Evolutionary conservation across 2,888 invertebrate genomes (phyloP).

Genomic region (Seladonia tumulorum): DNA sequence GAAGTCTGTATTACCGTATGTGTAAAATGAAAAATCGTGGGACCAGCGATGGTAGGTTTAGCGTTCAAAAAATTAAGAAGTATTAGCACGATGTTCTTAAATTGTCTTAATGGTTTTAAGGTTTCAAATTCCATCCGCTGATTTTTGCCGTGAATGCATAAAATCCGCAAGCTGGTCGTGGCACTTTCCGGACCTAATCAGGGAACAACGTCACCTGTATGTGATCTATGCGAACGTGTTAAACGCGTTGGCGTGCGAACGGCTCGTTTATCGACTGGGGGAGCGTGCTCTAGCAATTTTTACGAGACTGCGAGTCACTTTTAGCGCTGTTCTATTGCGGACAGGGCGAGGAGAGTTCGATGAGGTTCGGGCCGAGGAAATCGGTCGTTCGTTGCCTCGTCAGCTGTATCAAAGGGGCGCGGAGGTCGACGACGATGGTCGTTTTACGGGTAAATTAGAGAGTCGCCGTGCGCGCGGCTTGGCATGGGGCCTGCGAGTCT

Average conservation of each 20-base stretch:
- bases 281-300: neutral
- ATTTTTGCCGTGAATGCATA: too few relatives aligned
- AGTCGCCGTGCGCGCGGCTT: conserved; percentile 62
- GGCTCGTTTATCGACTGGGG: neutral
- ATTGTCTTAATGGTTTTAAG: too few relatives aligned
- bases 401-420: conserved; percentile 4
- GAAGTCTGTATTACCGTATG: too few relatives aligned
- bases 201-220: neutral
- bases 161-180: too few relatives aligned
- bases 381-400: conserved; percentile 11
- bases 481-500: conserved; percentile 74
- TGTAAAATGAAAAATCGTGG: too few relatives aligned
- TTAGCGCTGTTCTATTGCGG: neutral
- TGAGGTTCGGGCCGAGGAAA: conserved; percentile 4
- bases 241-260: neutral
- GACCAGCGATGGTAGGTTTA: too few relatives aligned
- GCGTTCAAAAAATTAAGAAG: too few relatives aligned
- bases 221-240: neutral
- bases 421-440: conserved; percentile 26
- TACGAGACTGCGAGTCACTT: neutral
- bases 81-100: too few relatives aligned
- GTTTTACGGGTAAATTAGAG: conserved; percentile 67
- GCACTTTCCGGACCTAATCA: neutral
- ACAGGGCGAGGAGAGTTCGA: neutral
- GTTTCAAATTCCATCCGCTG: too few relatives aligned